Evolutionary conservation across 2,888 invertebrate species (phyloP).

Genomic region (Electrophaes corylata): DNA sequence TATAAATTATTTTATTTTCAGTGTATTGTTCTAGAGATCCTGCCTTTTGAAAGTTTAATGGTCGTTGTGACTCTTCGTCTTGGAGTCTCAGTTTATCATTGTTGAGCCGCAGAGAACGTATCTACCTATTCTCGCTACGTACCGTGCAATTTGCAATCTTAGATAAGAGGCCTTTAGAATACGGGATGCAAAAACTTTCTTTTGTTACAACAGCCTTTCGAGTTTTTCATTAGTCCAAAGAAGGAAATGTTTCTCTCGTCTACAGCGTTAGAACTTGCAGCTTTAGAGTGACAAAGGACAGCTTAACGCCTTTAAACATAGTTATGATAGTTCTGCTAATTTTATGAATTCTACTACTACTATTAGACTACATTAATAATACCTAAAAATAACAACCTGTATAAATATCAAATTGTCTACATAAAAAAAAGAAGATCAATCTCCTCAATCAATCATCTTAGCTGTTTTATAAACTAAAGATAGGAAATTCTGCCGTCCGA

Average conservation of each 20-base stretch:
- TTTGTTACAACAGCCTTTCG: slow-evolving; percentile 39
- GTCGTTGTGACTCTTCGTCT: slow-evolving; percentile 67
- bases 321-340: slow-evolving; percentile 6
- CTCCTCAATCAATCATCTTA: too few relatives aligned
- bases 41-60: slow-evolving; percentile 77
- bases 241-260: slow-evolving; percentile 35
- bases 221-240: slow-evolving; percentile 43
- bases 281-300: slow-evolving; percentile 17
- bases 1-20: slow-evolving; percentile 84
- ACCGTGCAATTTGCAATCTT: slow-evolving; percentile 44
- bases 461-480: too few relatives aligned
- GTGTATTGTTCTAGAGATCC: slow-evolving; percentile 79
- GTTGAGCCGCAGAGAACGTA: slow-evolving; percentile 43
- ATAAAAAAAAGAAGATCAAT: too few relatives aligned
- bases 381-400: too few relatives aligned
- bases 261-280: slow-evolving; percentile 20
- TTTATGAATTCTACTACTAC: slow-evolving; percentile 1
- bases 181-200: slow-evolving; percentile 43
- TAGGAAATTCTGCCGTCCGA: neutral
- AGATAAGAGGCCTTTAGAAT: slow-evolving; percentile 44
- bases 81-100: slow-evolving; percentile 69
- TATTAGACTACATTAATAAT: too few relatives aligned
- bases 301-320: slow-evolving; percentile 9
- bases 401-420: too few relatives aligned
- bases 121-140: slow-evolving; percentile 41